Evolutionary conservation across 2,888 invertebrate genomes (phyloP).

Genomic region (Gibbula magus): DNA sequence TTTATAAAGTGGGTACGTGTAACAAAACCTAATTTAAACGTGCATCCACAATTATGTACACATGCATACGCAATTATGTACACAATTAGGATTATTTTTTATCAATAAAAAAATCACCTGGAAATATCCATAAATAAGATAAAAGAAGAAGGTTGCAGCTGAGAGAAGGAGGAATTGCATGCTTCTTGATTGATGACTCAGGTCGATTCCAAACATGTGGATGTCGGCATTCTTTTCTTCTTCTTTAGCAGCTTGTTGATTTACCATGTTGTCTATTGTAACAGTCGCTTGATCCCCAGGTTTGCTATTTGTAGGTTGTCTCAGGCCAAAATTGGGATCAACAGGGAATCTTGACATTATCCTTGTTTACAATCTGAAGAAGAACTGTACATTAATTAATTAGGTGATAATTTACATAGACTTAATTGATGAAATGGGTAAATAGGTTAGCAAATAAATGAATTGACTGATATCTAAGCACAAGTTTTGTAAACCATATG

Average conservation of each 20-base stretch:
- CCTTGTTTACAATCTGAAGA: no score
- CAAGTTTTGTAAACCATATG: no score
- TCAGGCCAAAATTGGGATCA: neutral
- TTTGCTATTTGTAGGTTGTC: neutral
- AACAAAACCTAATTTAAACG: no score
- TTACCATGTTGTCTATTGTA: neutral
- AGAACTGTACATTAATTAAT: no score
- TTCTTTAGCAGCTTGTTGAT: constrained; percentile 24
- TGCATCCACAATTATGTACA: no score
- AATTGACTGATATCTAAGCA: no score
- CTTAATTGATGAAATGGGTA: no score
- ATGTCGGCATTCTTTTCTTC: constrained; percentile 54
- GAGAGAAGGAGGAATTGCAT: constrained; percentile 87
- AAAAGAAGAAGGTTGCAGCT: constrained; percentile 88
- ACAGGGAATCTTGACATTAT: constrained; percentile 14
- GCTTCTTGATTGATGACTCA: constrained; percentile 81
- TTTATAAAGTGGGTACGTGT: no score
- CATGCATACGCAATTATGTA: no score
- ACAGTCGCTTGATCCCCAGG: neutral
- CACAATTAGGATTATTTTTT: no score
- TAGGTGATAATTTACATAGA: no score
- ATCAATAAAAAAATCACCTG: constrained; percentile 77
- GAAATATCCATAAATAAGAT: constrained; percentile 89
- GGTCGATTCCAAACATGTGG: constrained; percentile 83
- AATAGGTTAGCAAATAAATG: no score